Evolutionary conservation across 2,797 vertebrate genomes (phyloP).

Genomic region (Argyrosomus regius): DNA sequence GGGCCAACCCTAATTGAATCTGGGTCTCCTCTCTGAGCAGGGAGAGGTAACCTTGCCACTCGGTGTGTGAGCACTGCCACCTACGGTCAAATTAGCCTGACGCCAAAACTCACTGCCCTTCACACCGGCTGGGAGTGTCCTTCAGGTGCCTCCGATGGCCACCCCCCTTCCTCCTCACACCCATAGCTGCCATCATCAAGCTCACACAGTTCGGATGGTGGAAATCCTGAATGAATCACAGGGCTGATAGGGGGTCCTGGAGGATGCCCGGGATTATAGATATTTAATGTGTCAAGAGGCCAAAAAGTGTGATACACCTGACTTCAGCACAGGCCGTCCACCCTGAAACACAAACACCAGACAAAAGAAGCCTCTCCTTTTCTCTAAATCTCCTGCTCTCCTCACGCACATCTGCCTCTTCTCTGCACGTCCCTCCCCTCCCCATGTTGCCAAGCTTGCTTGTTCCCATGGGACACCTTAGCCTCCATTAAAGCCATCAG

Average conservation of each 20-base stretch:
- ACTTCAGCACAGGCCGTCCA: constrained; percentile 7
- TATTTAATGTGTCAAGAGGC: constrained; percentile 20
- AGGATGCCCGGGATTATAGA: constrained; percentile 26
- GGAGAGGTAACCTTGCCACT: constrained; percentile 93
- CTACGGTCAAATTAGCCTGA: constrained; percentile 88
- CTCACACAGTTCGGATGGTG: not conserved
- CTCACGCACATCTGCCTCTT: constrained; percentile 26
- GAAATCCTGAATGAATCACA: constrained; percentile 18
- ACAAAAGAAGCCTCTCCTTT: constrained; percentile 30
- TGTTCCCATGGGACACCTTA: constrained; percentile 85
- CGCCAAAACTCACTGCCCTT: constrained; percentile 68
- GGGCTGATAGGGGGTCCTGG: not conserved
- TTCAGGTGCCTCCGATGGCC: constrained; percentile 85
- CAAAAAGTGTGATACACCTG: not conserved
- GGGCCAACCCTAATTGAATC: constrained; percentile 93
- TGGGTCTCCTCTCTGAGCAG: constrained; percentile 87
- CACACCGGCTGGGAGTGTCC: constrained; percentile 84
- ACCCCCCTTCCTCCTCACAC: constrained; percentile 17
- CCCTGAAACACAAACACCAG: not conserved
- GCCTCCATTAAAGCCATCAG: constrained; percentile 90
- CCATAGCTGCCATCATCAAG: not conserved
- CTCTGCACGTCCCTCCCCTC: constrained; percentile 31
- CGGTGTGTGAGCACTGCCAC: constrained; percentile 85
- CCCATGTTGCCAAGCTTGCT: constrained; percentile 51
- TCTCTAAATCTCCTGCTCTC: constrained; percentile 29